These are phyloP conservation scores for Cephalophus harveyi DNA, from an alignment of 2,113 vertebrate species.

Conservation along the genomic window DNA sequence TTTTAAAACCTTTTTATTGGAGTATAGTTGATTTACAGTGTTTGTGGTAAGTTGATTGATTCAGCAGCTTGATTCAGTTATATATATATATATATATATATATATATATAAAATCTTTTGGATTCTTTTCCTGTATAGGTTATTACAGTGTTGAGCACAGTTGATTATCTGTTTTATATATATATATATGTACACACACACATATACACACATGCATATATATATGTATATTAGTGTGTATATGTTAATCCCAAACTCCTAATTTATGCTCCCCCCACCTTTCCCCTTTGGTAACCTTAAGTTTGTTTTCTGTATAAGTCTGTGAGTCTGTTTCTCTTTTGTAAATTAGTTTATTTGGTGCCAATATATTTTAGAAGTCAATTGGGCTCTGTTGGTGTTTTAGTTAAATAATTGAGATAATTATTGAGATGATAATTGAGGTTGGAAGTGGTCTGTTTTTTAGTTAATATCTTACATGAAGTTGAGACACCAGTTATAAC, in stretches of 20 bases:
- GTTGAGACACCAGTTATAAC: not conserved
- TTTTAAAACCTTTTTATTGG: not conserved
- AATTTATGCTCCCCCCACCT: not conserved
- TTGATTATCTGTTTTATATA: not conserved
- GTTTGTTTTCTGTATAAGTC: not conserved
- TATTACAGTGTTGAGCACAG: not conserved
- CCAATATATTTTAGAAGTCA: not conserved
- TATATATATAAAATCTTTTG: not conserved
- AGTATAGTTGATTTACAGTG: not conserved
- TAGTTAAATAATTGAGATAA: slow-evolving; percentile 28
- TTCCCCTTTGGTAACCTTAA: not conserved
- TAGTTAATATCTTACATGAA: slow-evolving; percentile 71
- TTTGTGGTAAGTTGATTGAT: not conserved
- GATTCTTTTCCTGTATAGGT: not conserved
- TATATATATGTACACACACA: not conserved
- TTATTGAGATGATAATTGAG: not conserved
- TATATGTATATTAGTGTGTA: not conserved
- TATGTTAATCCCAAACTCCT: not conserved
- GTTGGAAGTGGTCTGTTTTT: slow-evolving; percentile 41
- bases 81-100: not conserved
- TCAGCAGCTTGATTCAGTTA: not conserved
- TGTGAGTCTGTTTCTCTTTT: not conserved
- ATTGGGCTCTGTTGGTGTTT: slow-evolving; percentile 5
- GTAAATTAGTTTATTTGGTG: not conserved
- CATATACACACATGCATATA: too few relatives aligned